Base-by-base conservation (phyloP, 2,113 vertebrate species). In the Acanthochromis polyacanthus region DNA sequence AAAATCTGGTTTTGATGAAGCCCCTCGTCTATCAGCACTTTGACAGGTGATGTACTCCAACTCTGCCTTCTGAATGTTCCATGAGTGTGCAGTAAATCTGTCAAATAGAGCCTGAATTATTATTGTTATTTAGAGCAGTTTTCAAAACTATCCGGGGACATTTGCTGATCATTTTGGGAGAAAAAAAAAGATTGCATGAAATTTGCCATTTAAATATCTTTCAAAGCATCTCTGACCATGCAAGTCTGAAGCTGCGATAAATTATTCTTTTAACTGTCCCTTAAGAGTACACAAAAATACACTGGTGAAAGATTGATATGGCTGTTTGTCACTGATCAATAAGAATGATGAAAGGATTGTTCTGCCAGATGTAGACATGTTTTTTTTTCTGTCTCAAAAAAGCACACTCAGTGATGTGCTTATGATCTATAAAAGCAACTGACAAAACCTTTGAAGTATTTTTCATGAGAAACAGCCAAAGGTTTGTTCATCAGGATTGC, bases 1-100 rank as follows among this genome's bases (percentile, higher is more conserved):
- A 73, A 73, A 79, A 78, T 88, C 64, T 75, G 83, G 36, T 84
- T 82, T 73, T 81, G 55, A 84, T 82, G 20, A 83, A 80, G 46
- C 43, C 16, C 48, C 19, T 52, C 5, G 3, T 83, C 69, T 50
- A 40, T 83, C 46, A 68, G 66, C 15, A 58, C 58, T 66, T 71
- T 77, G 56, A 46, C 64, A 68, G 73, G 55, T 57, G 22, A 78
- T 66, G 10, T 52, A 19, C 2, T 84, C 15, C 67, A 74, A 50
- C 56, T 66, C 22, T 61, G 43, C 15, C 38, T 59, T 43, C 60
- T 5, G 17, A 81, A 70, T 56, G 56, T 75, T 84, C 69, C 71
- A 72, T 59, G 64, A 82, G 59, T 38, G 59, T 60, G 43, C 7
- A 30, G 20, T 79, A 75, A 86, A 88, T 78, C 71, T 83, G 80